Conservation (phyloP, 2,113 vertebrate species). For the Crotalus viridis region DNA sequence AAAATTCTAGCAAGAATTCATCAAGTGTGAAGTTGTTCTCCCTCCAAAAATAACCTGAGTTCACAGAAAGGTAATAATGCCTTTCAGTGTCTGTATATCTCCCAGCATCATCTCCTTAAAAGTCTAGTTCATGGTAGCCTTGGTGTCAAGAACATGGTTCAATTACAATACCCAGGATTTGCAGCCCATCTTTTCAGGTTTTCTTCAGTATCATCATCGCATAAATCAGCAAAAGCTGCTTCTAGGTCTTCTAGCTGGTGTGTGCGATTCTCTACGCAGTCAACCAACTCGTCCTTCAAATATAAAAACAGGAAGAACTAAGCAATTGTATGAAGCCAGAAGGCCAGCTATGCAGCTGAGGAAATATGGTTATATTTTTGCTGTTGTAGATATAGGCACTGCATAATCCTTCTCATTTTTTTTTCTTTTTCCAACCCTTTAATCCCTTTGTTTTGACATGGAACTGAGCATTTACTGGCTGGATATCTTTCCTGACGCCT, state of each 20-base stretch:
- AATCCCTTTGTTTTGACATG: neutral
- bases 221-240: slow-evolving; percentile 87
- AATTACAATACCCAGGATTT: slow-evolving; percentile 75
- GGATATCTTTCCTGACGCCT: neutral
- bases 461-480: neutral
- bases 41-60: neutral
- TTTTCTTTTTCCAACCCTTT: neutral
- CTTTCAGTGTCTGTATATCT: neutral
- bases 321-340: neutral
- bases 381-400: neutral
- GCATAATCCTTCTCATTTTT: neutral
- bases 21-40: neutral
- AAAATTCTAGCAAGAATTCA: neutral
- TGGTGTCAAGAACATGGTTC: too few relatives aligned
- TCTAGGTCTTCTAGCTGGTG: slow-evolving; percentile 93
- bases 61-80: neutral
- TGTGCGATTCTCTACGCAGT: slow-evolving; percentile 85
- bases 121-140: neutral
- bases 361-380: neutral
- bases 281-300: slow-evolving; percentile 74
- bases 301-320: neutral
- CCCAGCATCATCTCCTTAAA: neutral
- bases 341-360: neutral
- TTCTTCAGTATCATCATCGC: slow-evolving; percentile 86
- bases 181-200: slow-evolving; percentile 80